Evolutionary conservation across 2,113 vertebrate species (phyloP), one percentile per base, ranked within the genome.

Genomic region (Trachemys scripta): DNA sequence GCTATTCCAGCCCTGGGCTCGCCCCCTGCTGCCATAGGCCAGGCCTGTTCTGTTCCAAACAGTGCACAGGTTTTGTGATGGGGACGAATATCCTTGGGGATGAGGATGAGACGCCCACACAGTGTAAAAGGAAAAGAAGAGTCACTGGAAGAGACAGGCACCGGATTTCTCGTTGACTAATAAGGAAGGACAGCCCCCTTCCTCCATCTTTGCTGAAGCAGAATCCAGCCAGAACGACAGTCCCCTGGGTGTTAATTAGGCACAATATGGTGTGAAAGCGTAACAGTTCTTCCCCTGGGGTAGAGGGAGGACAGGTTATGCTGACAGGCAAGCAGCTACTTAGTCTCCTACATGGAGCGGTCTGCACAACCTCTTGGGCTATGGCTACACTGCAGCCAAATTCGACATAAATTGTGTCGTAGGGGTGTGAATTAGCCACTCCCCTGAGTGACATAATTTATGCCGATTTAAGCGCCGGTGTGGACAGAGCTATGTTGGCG

Each of bases 171-270:
- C 1, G 2, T 35, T 72, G 65, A 57, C 10, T 14, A 38, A 76
- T 1, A 9, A n/a, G 80, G 25, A 49, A 57, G 53, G 27, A 79
- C 38, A 38, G 22, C 10, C 2, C 11, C 24, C 47, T 47, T 59
- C 0, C 11, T 47, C 50, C 3, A 10, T 1, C 4, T 78, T 75
- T 54, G 51, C 6, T 62, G 50, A 13, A 2, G 3, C 2, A 3
- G n/a, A 57, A 51, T 56, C 2, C 6, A 38, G 75, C 42, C 79
- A 31, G 69, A 57, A 75, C 2, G 1, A 3, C 0, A 8, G 65
- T 31, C 16, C 47, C 59, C 2, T 3, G 5, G 38, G 16, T 42
- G 38, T 82, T 59, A 85, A 56, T 5, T 49, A 50, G 2, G 27
- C 72, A 54, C 6, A 45, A 35, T 7, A 80, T 12, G n/a, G 13